Evolutionary conservation across 2,113 vertebrate genomes (phyloP).

Genomic region (Saimiri boliviensis): DNA sequence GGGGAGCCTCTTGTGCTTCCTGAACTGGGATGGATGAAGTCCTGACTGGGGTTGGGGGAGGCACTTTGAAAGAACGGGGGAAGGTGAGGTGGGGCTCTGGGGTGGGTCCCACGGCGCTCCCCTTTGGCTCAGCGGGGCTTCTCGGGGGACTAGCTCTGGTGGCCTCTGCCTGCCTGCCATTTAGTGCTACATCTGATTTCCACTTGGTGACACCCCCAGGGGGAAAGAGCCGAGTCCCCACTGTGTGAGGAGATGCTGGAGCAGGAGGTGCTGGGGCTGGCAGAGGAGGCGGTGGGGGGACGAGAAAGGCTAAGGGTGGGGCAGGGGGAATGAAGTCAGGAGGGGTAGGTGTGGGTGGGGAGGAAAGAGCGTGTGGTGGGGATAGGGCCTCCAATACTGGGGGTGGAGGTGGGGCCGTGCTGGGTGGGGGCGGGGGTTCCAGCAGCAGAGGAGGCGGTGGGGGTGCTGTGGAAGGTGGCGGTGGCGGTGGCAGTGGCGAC

Average conservation of each 20-base stretch:
- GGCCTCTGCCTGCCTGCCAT: conserved; percentile 72
- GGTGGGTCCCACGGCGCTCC: conserved; percentile 60
- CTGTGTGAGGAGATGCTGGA: not conserved
- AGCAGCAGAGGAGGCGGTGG: conserved; percentile 73
- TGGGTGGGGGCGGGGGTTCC: conserved; percentile 65
- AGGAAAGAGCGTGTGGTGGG: conserved; percentile 71
- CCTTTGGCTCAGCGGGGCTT: conserved; percentile 59
- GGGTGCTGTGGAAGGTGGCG: conserved; percentile 79
- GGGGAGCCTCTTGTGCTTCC: conserved; percentile 58
- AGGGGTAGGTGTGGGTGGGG: conserved; percentile 77
- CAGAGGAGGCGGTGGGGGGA: not conserved
- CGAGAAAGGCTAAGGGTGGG: conserved; percentile 62
- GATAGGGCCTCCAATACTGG: not conserved
- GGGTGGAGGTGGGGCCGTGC: conserved; percentile 50
- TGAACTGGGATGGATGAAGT: conserved; percentile 82
- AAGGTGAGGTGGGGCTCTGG: conserved; percentile 82
- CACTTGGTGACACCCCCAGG: conserved; percentile 79
- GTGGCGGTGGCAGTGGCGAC: conserved; percentile 79
- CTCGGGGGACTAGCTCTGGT: conserved; percentile 59
- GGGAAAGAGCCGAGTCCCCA: not conserved
- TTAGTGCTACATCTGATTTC: conserved; percentile 82
- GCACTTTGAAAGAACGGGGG: conserved; percentile 85
- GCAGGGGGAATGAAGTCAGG: conserved; percentile 80
- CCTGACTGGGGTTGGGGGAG: conserved; percentile 83
- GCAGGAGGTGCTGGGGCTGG: conserved; percentile 64